Conservation (phyloP, 2,113 vertebrate genomes). For the Anoura caudifer region DNA sequence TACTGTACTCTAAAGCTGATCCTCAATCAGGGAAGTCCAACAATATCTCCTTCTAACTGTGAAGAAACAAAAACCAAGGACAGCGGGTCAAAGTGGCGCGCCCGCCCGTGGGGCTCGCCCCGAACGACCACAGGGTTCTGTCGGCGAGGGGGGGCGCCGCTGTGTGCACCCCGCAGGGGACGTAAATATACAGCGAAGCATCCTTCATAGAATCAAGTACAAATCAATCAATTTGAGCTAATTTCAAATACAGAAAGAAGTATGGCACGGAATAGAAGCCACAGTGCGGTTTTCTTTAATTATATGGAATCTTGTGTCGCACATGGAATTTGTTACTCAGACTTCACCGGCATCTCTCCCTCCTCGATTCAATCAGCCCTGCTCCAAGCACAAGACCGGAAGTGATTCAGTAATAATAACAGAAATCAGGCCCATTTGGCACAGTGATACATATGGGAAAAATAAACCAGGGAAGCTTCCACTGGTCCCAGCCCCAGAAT, state of each 20-base stretch:
- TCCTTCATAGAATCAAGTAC: constrained; percentile 46
- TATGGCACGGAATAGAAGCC: constrained; percentile 80
- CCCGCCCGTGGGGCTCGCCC: neutral
- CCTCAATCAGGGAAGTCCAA: constrained; percentile 74
- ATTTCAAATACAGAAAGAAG: constrained; percentile 37
- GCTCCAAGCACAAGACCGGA: constrained; percentile 7
- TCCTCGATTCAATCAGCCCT: constrained; percentile 24
- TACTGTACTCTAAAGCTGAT: constrained; percentile 83
- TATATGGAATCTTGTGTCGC: constrained; percentile 32
- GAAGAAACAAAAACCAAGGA: constrained; percentile 40
- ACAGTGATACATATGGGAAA: constrained; percentile 74
- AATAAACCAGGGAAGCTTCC: constrained; percentile 23
- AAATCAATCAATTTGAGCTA: neutral
- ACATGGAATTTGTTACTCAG: neutral
- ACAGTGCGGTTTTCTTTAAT: constrained; percentile 34
- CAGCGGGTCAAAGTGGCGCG: neutral
- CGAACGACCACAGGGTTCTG: neutral
- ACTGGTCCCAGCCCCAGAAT: neutral
- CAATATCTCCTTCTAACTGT: constrained; percentile 42
- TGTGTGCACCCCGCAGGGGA: neutral
- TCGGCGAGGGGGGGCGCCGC: neutral
- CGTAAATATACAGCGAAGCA: constrained; percentile 14
- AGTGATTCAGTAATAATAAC: constrained; percentile 11
- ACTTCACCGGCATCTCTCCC: neutral
- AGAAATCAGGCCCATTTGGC: constrained; percentile 81